phyloP scores from a whole-genome alignment of 2,113 vertebrate genomes.

The Channa maculata region DNA sequence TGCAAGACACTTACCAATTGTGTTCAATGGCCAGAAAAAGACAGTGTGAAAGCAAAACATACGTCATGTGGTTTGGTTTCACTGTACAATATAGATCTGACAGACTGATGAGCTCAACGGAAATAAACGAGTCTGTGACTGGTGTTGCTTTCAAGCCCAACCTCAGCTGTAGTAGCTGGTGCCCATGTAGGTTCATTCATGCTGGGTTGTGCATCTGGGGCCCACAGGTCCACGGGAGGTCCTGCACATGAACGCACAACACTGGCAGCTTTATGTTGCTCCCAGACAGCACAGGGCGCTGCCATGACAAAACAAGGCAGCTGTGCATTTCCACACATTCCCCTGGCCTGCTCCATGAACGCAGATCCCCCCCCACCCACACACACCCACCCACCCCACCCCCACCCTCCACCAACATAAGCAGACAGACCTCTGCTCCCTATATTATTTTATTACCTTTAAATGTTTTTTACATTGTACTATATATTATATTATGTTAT shows the following conservation, averaged over 20 bases:
- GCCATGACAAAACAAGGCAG: conserved; percentile 80
- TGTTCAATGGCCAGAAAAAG: too few relatives aligned
- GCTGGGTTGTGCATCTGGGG: conserved; percentile 59
- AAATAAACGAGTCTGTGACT: conserved; percentile 35
- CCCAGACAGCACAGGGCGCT: conserved; percentile 66
- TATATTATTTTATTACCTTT: too few relatives aligned
- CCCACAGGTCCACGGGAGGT: conserved; percentile 66
- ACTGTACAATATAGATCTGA: conserved; percentile 11
- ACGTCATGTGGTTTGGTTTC: conserved; percentile 4
- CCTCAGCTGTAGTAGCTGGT: conserved; percentile 1
- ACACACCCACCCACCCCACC: conserved; percentile 4
- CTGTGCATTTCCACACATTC: conserved; percentile 80
- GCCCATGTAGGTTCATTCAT: conserved; percentile 35
- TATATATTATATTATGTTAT: too few relatives aligned
- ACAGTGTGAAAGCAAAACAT: too few relatives aligned
- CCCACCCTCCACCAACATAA: neutral
- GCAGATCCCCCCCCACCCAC: conserved; percentile 37
- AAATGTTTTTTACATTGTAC: too few relatives aligned
- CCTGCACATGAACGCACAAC: conserved; percentile 64
- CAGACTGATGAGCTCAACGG: conserved; percentile 19
- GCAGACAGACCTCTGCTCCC: conserved; percentile 24
- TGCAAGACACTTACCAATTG: too few relatives aligned
- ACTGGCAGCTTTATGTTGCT: conserved; percentile 74
- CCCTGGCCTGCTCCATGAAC: conserved; percentile 65
- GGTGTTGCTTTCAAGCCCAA: conserved; percentile 19